Evolutionary conservation across 2,797 vertebrate genomes (phyloP).

Genomic region (Premnoplex brunnescens): DNA sequence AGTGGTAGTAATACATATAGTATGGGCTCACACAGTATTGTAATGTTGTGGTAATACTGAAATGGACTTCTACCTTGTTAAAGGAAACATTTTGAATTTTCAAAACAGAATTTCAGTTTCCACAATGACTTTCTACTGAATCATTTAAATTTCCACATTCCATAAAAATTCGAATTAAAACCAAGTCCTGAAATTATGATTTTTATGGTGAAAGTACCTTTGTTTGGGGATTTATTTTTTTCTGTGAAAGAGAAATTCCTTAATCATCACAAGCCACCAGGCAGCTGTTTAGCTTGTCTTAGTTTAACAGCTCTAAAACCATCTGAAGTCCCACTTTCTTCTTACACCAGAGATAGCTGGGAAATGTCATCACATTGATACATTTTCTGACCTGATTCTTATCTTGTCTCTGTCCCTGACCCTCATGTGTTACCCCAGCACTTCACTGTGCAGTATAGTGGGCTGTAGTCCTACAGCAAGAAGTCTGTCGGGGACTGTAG

Average conservation of each 20-base stretch:
- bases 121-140: neutral
- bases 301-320: neutral
- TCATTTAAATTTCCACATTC: neutral
- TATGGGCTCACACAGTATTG: neutral
- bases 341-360: neutral
- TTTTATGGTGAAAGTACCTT: neutral
- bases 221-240: neutral
- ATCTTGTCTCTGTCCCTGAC: neutral
- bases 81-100: constrained; percentile 1
- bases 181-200: neutral
- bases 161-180: neutral
- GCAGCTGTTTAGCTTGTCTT: neutral
- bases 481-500: neutral
- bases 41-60: neutral
- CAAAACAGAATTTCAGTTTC: neutral
- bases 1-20: neutral
- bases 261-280: neutral
- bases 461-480: neutral
- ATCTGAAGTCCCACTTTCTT: neutral
- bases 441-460: neutral
- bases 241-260: neutral
- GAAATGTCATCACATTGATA: neutral
- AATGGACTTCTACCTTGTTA: neutral
- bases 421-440: neutral
- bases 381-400: neutral